These are phyloP conservation scores for Zaprionus lineosus DNA, from an alignment of 2,888 invertebrate genomes.

Conservation along the genomic window DNA sequence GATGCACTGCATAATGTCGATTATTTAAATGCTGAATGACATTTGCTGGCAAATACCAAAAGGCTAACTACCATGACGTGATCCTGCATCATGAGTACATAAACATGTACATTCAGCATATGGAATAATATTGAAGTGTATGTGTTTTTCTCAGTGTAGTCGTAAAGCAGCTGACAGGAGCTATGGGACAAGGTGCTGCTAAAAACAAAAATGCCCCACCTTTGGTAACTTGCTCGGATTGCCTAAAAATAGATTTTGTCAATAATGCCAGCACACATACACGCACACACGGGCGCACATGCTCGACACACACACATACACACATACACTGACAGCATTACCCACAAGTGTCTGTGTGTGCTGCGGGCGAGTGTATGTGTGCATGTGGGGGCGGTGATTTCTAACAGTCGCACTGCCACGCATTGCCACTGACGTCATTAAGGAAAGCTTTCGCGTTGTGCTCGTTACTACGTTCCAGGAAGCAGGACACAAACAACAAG, in stretches of 20 bases:
- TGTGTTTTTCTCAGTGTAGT: conserved; percentile 49
- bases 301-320: conserved; percentile 19
- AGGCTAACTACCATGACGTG: too few relatives aligned
- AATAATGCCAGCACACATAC: conserved; percentile 59
- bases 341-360: background rate
- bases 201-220: conserved; percentile 65
- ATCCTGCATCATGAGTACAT: too few relatives aligned
- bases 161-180: conserved; percentile 23
- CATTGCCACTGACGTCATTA: conserved; percentile 78
- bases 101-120: too few relatives aligned
- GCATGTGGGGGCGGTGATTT: conserved; percentile 53
- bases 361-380: conserved; percentile 4
- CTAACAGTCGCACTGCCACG: conserved; percentile 27
- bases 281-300: conserved; percentile 18
- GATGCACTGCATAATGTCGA: too few relatives aligned
- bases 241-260: conserved; percentile 71
- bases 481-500: conserved; percentile 59
- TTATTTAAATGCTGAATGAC: background rate
- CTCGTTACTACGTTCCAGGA: conserved; percentile 70
- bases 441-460: conserved; percentile 62
- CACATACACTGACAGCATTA: background rate
- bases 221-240: conserved; percentile 20
- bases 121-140: background rate
- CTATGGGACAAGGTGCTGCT: conserved; percentile 51
- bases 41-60: too few relatives aligned